Evolutionary conservation across 2,113 vertebrate species (phyloP), one percentile per base, ranked within the genome.

Genomic region (Pachyramphus minor): DNA sequence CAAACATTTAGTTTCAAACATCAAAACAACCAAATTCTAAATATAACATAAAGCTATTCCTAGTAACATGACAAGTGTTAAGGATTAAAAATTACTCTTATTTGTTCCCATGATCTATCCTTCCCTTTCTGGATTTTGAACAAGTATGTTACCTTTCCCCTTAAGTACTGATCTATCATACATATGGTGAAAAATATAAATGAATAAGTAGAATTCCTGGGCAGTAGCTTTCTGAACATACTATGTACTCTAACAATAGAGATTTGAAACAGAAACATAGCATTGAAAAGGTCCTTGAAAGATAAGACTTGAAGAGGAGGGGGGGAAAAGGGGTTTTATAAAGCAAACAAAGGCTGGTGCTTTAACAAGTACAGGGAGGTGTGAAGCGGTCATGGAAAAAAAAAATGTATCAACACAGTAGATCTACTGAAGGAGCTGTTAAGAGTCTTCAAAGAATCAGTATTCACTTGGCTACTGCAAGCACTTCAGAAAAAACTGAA

Each of bases 1-100:
- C 95, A 96, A 96, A 74, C 93, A 94, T 89, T 96, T 90, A 89
- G 90, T 84, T 94, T 94, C 93, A 97, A 97, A 93, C 58, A 78
- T 35, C 67, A 95, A 96, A 96, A 96, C 88, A 95, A 66, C 28
- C 2, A 16, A 94, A 59, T 81, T 87, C 86, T 83, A 94, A 94
- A 66, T 53, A 86, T 68, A 91, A 90, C 85, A 68, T 42, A 58
- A 86, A 95, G 84, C 81, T 84, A 87, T 77, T 95, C 68, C 84
- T 79, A 69, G 44, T 67, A 87, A 73, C 27, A 84, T 2, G 52
- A 41, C 37, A 28, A 71, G 28, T 22, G 41, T 23, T 64, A 53
- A 60, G 58, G 67, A 95, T 72, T 84, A 88, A 74, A 86, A 86
- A 28, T 31, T 55, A 37, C 33, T 35, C 25, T 49, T 81, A 16